Evolutionary conservation across 2,888 invertebrate species (phyloP).

Genomic region (Cryptocephalus moraei): DNA sequence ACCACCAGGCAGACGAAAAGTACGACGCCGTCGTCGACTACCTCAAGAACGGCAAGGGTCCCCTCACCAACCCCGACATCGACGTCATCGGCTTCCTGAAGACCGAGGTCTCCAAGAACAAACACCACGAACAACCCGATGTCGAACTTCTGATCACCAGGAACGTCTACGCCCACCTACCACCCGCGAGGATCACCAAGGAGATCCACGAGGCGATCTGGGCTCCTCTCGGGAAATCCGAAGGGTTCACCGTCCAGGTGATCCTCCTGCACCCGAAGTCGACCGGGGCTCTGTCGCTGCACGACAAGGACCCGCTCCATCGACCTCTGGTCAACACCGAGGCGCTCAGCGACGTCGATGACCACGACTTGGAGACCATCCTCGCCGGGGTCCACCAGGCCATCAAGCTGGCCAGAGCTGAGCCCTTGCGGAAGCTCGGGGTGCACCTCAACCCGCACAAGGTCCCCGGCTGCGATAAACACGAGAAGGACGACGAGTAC

Average conservation of each 20-base stretch:
- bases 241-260: conserved; percentile 48
- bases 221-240: conserved; percentile 36
- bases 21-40: conserved; percentile 26
- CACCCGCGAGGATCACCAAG: conserved; percentile 44
- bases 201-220: conserved; percentile 44
- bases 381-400: conserved; percentile 47
- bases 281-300: conserved; percentile 57
- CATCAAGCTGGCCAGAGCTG: conserved; percentile 47
- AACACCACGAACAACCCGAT: conserved; percentile 25
- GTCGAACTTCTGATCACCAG: conserved; percentile 26
- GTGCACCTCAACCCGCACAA: conserved; percentile 31
- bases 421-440: conserved; percentile 49
- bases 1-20: conserved; percentile 22
- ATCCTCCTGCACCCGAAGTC: conserved; percentile 69
- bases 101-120: conserved; percentile 27
- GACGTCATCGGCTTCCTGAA: conserved; percentile 28
- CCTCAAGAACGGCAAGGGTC: conserved; percentile 28
- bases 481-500: conserved; percentile 49
- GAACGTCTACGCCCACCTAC: conserved; percentile 15
- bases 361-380: conserved; percentile 49
- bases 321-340: conserved; percentile 71
- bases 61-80: conserved; percentile 21
- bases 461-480: conserved; percentile 41
- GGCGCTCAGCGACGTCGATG: conserved; percentile 55
- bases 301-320: conserved; percentile 61